Base-by-base conservation (phyloP, 30 jellyfish, hydroid and myxozoan genomes). In the Pelagia noctiluca region DNA sequence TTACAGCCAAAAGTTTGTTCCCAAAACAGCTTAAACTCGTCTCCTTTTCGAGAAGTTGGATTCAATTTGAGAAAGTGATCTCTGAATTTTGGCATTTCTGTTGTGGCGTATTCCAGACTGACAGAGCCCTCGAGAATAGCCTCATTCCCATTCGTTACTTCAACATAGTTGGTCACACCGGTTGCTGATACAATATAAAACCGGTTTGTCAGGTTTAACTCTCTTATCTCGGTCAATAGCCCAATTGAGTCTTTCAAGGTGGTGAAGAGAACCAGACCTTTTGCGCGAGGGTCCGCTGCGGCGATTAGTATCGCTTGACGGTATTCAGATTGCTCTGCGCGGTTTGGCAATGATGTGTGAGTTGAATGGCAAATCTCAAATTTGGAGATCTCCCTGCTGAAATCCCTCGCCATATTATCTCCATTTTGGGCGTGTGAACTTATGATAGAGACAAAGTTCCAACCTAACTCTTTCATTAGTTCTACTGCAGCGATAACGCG, bases 381-480 rank as follows among this genome's bases (percentile, higher is more conserved):
- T 12, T 28, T 34, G 3, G 71, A 32, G n/a, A 72, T 42, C 63
- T 83, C 78, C 62, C 87, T 53, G 1, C 74, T 36, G 63, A 94
- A 84, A 24, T n/a, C 34, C 35, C 82, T 81, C 10, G 96, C 97
- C 48, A 60, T 75, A 50, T 71, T 54, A 80, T 94, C 96, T 0
- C 99, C 99, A 49, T 94, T 75, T 46, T 89, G 79, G 13, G 89
- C 97, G 50, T 94, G 78, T 29, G 99, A 94, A 38, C 97, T 86
- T 10, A 94, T 75, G 2, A 94, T 93, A 25, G 96, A 73, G 30
- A 94, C 67, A 82, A 74, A 94, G 24, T 82, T 87, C 99, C 99
- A 94, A 4, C 68, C 80, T 21, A 94, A 38, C 60, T 63, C 30
- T 50, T 32, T 48, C 65, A 88, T 2, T 36, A 94, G 68, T 30